These are phyloP conservation scores for Baronia brevicornis DNA, from an alignment of 2,888 invertebrate genomes.

Conservation along the genomic window DNA sequence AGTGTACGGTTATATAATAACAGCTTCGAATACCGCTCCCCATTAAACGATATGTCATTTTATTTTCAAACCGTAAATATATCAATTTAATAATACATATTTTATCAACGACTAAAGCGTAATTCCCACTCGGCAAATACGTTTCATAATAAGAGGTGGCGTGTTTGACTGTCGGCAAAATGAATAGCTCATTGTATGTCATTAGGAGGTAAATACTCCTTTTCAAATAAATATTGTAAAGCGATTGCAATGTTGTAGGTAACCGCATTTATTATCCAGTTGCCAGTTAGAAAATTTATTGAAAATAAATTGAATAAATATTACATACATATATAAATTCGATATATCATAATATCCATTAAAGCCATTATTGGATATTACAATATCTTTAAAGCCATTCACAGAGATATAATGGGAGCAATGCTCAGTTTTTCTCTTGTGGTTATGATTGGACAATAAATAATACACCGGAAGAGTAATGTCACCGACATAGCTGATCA, in stretches of 20 bases:
- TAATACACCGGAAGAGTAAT: too few relatives aligned
- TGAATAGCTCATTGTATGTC: constrained; percentile 32
- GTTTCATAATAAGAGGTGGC: constrained; percentile 17
- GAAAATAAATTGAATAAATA: constrained; percentile 6
- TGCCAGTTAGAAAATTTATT: constrained; percentile 23
- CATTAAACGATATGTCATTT: constrained; percentile 23
- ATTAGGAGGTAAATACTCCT: constrained; percentile 51
- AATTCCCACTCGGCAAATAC: constrained; percentile 30
- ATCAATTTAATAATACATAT: constrained; percentile 14
- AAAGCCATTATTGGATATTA: too few relatives aligned
- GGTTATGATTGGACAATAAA: too few relatives aligned
- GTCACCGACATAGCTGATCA: too few relatives aligned
- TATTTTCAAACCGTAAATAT: constrained; percentile 23
- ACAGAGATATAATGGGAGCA: too few relatives aligned
- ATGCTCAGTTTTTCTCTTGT: too few relatives aligned
- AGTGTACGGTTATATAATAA: too few relatives aligned
- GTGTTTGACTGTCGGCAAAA: constrained; percentile 19
- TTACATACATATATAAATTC: neutral
- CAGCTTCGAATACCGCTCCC: too few relatives aligned
- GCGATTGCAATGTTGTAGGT: constrained; percentile 32
- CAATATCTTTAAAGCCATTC: too few relatives aligned
- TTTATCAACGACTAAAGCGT: constrained; percentile 25
- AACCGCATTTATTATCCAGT: constrained; percentile 36
- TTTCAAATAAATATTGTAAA: constrained; percentile 52
- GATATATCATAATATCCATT: too few relatives aligned